These are phyloP conservation scores for Serilophus lunatus DNA, from an alignment of 2,113 vertebrate species.

Conservation along the genomic window DNA sequence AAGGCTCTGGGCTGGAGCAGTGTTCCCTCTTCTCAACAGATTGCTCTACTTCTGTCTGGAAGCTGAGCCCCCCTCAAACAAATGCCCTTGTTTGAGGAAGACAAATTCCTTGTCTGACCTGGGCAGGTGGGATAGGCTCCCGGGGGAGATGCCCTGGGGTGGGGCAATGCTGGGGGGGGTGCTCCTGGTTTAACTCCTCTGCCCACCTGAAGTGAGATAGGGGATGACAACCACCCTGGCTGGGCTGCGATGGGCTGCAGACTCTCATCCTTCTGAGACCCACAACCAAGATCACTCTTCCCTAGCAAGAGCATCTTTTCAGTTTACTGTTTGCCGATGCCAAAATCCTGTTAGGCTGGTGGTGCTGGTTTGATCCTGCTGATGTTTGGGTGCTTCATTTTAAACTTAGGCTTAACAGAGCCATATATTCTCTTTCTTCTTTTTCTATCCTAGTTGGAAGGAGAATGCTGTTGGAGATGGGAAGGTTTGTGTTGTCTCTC, in stretches of 20 bases:
- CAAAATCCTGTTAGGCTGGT: not conserved
- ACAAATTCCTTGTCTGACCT: not conserved
- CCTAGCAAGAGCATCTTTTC: not conserved
- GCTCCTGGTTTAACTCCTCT: not conserved
- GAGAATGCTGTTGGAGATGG: not conserved
- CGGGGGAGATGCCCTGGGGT: not conserved
- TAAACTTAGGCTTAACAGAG: not conserved
- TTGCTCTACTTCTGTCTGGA: not conserved
- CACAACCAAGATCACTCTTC: not conserved
- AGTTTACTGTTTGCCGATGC: not conserved
- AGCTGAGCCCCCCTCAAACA: not conserved
- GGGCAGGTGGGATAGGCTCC: not conserved
- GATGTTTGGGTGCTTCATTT: not conserved
- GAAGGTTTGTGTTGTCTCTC: not conserved
- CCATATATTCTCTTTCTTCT: not conserved
- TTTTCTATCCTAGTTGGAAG: not conserved
- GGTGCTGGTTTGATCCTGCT: not conserved
- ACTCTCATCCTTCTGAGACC: not conserved
- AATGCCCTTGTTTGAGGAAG: not conserved
- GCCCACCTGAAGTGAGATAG: fast-evolving
- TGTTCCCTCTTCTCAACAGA: not conserved
- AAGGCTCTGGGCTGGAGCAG: not conserved
- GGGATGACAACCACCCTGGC: not conserved
- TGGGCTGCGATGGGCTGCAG: not conserved
- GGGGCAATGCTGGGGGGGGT: not conserved